Base-by-base conservation (phyloP, 2,888 invertebrate genomes). In the Digitonthophagus gazella region DNA sequence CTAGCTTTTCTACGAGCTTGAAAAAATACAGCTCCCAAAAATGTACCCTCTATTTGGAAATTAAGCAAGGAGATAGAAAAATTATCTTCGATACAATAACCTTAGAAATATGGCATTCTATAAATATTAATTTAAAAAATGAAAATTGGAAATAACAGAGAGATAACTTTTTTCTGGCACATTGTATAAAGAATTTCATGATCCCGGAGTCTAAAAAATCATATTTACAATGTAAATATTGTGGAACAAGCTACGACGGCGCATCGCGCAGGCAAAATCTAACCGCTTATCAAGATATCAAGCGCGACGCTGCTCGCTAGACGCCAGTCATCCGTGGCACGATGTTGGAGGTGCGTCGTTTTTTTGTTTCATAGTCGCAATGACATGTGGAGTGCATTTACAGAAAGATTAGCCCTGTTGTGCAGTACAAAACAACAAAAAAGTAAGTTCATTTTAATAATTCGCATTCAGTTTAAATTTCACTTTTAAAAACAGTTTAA, bases 331-430 rank as follows among this genome's bases (percentile, higher is more conserved):
- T 18, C 69, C 74, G 72, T 71, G 71, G 73, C 74, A 74, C 72
- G 70, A 75, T 74, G 75, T 57, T 58, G 70, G 64, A 71, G 71
- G 70, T 71, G 76, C 72, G 73, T 74, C 73, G 71, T 64, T n/a
- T 20, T n/a, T 44, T 54, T 8, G 66, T 61, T 18, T 14, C 44
- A 66, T 65, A 68, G 69, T 71, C 76, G 76, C 75, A 74, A 77
- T 78, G 78, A 78, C 78, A 80, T 80, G 80, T 80, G 80, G 79
- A 76, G 75, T 74, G 76, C 77, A 67, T 70, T 78, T 68, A 74
- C 79, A 71, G 77, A 78, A 65, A 72, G 77, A 66, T 70, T 78
- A 68, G 74, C 75, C 56, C 73, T 72, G 67, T 75, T 78, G 71
- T 76, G 78, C 71, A 72, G 75, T 44, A 73, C 72, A 66, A 75